These are phyloP conservation scores for Dioctria linearis DNA, from an alignment of 2,888 invertebrate genomes.

Conservation along the genomic window DNA sequence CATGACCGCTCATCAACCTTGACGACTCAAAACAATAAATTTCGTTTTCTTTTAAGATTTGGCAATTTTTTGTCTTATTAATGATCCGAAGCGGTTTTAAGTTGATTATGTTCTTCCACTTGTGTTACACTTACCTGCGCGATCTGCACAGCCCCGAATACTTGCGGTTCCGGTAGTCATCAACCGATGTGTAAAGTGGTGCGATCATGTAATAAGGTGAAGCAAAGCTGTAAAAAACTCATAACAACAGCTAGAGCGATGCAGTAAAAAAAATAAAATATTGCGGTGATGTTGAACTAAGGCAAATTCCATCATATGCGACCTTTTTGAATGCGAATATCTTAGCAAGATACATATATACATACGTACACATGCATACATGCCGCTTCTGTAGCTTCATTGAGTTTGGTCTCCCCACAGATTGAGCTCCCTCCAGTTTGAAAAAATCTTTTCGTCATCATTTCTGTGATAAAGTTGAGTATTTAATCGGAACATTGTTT, in stretches of 20 bases:
- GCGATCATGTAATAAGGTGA: constrained; percentile 43
- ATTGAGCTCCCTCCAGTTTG: constrained; percentile 56
- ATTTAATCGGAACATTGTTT: constrained; percentile 69
- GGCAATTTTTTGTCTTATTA: constrained; percentile 47
- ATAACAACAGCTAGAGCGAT: not conserved
- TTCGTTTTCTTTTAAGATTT: constrained; percentile 43
- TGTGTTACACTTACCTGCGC: constrained; percentile 34
- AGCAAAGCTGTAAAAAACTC: constrained; percentile 30
- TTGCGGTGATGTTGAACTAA: constrained; percentile 20
- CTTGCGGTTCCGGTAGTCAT: constrained; percentile 45
- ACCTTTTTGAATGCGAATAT: constrained; percentile 33
- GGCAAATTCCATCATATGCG: constrained; percentile 42
- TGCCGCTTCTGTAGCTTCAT: constrained; percentile 18
- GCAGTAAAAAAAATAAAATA: constrained; percentile 24
- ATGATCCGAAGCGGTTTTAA: constrained; percentile 42
- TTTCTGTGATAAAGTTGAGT: constrained; percentile 61
- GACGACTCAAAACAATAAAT: constrained; percentile 48
- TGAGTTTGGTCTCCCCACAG: constrained; percentile 34
- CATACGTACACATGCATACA: not conserved
- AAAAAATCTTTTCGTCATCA: constrained; percentile 58
- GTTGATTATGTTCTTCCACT: not conserved
- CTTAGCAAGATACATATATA: not conserved
- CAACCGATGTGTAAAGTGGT: constrained; percentile 26
- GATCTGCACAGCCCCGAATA: not conserved
- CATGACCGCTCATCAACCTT: constrained; percentile 49